Percentiles rank a stretch among this genome's conserved stretches.
phyloP scores from a whole-genome alignment of 2,888 invertebrate genomes.

The Melanostoma mellinum region DNA sequence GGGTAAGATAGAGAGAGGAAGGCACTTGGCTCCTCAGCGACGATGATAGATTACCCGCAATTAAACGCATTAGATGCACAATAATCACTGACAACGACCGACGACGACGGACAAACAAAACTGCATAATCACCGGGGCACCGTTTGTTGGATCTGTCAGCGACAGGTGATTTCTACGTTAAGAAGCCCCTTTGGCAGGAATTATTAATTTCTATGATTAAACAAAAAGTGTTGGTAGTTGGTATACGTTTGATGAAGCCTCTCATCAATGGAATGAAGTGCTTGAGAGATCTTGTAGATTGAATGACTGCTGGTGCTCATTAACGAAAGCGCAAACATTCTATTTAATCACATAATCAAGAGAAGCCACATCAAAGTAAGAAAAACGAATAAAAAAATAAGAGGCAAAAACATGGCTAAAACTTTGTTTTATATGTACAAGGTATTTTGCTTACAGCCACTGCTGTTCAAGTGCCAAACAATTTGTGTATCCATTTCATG shows the following conservation, averaged over 20 bases:
- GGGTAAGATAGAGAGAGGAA: too few relatives aligned
- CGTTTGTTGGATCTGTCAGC: slow-evolving; percentile 20
- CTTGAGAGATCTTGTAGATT: slow-evolving; percentile 17
- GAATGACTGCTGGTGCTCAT: slow-evolving; percentile 24
- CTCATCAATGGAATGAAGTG: slow-evolving; percentile 4
- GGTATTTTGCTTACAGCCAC: neutral
- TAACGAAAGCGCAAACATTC: slow-evolving; percentile 55
- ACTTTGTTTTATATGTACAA: slow-evolving; percentile 26
- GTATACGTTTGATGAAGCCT: too few relatives aligned
- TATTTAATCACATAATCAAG: slow-evolving; percentile 54
- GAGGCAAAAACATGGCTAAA: neutral
- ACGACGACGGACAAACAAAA: slow-evolving; percentile 48
- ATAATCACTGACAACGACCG: slow-evolving; percentile 49
- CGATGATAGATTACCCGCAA: slow-evolving; percentile 58
- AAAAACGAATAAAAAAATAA: neutral
- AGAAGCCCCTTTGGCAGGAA: neutral
- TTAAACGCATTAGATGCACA: slow-evolving; percentile 69
- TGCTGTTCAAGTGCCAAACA: slow-evolving; percentile 49
- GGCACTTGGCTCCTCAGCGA: slow-evolving; percentile 8
- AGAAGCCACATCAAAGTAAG: too few relatives aligned
- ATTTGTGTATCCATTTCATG: slow-evolving; percentile 68
- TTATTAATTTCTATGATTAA: slow-evolving; percentile 69
- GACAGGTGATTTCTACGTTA: neutral
- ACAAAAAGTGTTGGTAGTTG: slow-evolving; percentile 42
- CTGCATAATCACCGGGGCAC: slow-evolving; percentile 64